Conservation (phyloP, 2,888 invertebrate species). For the Physocephala rufipes region DNA sequence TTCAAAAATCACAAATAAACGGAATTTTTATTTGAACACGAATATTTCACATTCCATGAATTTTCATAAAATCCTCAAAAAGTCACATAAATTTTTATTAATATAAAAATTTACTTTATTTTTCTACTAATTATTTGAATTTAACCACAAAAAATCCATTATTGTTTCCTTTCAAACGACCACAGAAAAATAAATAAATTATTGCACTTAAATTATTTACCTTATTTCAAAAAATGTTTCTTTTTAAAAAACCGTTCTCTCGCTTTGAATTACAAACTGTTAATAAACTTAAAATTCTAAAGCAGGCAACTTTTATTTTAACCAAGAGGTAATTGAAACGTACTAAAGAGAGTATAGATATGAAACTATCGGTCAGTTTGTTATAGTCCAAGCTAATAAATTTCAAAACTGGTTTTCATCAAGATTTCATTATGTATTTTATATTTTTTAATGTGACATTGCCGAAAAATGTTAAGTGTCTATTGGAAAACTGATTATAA, state of each 20-base stretch:
- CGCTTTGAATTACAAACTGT: conserved; percentile 46
- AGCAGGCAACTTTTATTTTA: conserved; percentile 48
- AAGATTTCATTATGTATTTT: no score
- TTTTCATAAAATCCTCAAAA: background rate
- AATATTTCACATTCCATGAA: no score
- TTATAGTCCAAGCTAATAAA: conserved; percentile 31
- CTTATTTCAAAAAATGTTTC: no score
- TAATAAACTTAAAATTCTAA: conserved; percentile 57
- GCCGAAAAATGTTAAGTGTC: background rate
- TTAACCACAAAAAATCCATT: background rate
- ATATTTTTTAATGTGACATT: background rate
- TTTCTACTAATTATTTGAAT: no score
- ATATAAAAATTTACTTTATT: no score
- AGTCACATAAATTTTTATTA: no score
- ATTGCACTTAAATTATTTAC: no score
- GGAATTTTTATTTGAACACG: no score
- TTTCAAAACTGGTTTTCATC: conserved; percentile 25
- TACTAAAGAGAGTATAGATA: conserved; percentile 34
- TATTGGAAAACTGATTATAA: background rate
- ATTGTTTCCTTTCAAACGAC: conserved; percentile 6
- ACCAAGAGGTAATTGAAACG: conserved; percentile 36
- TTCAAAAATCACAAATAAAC: no score
- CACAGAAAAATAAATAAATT: no score
- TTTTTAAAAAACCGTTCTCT: conserved; percentile 25
- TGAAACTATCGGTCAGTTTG: conserved; percentile 42